These are phyloP conservation scores for Onthophagus taurus DNA, from an alignment of 1,140 invertebrate species.

Conservation along the genomic window DNA sequence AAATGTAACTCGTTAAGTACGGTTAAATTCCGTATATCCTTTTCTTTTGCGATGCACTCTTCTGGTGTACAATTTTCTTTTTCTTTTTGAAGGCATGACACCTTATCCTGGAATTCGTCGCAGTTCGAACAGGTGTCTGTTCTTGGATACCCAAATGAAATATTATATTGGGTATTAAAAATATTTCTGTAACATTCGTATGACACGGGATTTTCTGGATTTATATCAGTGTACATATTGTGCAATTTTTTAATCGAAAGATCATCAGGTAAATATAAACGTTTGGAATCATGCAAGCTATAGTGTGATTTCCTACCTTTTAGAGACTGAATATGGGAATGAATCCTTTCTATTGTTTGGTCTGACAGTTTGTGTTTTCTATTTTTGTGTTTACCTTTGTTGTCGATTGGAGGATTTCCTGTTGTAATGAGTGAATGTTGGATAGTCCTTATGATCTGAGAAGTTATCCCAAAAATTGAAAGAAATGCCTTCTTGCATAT, in stretches of 20 bases:
- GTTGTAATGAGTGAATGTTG: constrained; percentile 5
- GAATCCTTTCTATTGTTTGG: constrained; percentile 3
- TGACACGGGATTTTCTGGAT: constrained; percentile 5
- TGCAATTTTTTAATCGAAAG: constrained; percentile 15
- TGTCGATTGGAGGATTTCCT: constrained; percentile 4
- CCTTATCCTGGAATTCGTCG: constrained; percentile 11
- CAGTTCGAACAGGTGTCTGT: constrained; percentile 17
- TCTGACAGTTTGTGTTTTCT: constrained; percentile 10
- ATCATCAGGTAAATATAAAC: constrained; percentile 16
- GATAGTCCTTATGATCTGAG: background rate
- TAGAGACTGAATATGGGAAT: constrained; percentile 6
- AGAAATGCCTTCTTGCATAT: constrained; percentile 1
- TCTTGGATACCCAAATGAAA: constrained; percentile 18
- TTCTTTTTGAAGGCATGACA: constrained; percentile 3
- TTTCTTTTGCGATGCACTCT: constrained; percentile 1
- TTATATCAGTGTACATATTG: constrained; percentile 5
- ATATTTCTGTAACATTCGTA: constrained; percentile 16
- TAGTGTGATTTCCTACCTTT: constrained; percentile 4
- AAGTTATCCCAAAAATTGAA: constrained; percentile 10
- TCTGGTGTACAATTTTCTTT: constrained; percentile 9
- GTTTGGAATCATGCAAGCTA: constrained; percentile 6
- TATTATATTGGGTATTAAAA: constrained; percentile 17
- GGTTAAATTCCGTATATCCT: constrained; percentile 5
- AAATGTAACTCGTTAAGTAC: constrained; percentile 7
- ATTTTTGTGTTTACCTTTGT: constrained; percentile 3